Evolutionary conservation across 2,113 vertebrate species (phyloP).

Genomic region (Syngnathus scovelli): DNA sequence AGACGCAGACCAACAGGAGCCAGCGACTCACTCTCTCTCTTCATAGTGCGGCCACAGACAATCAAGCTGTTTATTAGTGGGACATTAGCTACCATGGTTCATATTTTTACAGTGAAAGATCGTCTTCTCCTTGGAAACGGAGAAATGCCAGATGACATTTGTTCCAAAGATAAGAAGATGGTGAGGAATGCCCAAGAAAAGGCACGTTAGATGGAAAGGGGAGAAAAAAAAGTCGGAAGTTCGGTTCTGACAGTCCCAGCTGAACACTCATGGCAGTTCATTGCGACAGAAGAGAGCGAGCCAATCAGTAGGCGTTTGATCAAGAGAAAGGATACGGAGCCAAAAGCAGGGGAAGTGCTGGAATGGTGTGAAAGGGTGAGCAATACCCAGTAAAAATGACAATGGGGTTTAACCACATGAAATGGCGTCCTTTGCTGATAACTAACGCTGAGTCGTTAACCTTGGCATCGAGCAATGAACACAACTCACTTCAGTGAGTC

Average conservation of each 20-base stretch:
- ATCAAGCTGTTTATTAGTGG: conserved; percentile 1
- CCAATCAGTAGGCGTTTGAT: neutral
- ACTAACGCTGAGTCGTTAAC: conserved; percentile 59
- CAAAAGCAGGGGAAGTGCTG: neutral
- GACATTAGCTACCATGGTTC: neutral
- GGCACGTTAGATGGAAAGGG: conserved; percentile 27
- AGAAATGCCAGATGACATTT: neutral
- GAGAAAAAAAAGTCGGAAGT: conserved; percentile 19
- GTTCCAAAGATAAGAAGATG: conserved; percentile 18
- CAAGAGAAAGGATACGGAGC: neutral
- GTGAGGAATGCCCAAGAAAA: conserved; percentile 31
- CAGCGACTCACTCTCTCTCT: conserved; percentile 46
- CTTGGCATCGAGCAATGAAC: conserved; percentile 45
- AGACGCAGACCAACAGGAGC: conserved; percentile 73
- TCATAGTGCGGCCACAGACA: conserved; percentile 10
- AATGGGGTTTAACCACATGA: conserved; percentile 29
- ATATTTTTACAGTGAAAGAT: neutral
- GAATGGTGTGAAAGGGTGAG: conserved; percentile 1
- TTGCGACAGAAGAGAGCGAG: conserved; percentile 6
- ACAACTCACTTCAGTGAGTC: conserved; percentile 49
- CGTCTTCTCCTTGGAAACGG: neutral
- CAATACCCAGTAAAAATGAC: neutral
- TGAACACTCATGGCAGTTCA: conserved; percentile 15
- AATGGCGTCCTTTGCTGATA: conserved; percentile 42
- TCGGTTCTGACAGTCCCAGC: conserved; percentile 25